Base-by-base conservation (phyloP, 1,140 invertebrate genomes). In the Zaprionus ghesquierei region DNA sequence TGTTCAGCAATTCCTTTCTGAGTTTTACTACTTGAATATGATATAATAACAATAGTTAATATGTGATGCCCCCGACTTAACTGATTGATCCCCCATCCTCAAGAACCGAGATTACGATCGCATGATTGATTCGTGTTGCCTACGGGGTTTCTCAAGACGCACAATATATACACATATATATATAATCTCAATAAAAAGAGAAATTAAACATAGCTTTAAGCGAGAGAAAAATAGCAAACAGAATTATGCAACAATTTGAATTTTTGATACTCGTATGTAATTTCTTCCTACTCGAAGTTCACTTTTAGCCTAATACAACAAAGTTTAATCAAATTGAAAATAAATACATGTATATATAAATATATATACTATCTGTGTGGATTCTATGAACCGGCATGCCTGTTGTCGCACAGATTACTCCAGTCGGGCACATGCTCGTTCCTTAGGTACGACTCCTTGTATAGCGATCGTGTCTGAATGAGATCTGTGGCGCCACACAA, bases 401-500 rank as follows among this genome's bases (percentile, higher is more conserved):
- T 90, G 76, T 95, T 95, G 89, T 96, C 95, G 61, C 94, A 93
- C 50, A 97, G 93, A 93, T 94, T 95, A n/a, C 94, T 93, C 97
- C 97, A 98, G 92, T 98, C 97, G 10, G 96, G 96, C 60, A 98
- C 93, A 59, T 94, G 92, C 31, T 94, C 94, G 59, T 93, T 92
- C 81, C 95, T 95, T 18, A 95, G 90, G 92, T 96, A 98, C 64
- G 93, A 92, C 81, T 98, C 97, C 81, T 95, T 95, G 0, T 95
- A 94, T 18, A 98, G 80, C 4, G 95, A 96, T 44, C 96, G 93
- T 53, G 94, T 94, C 53, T 94, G 94, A 12, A 97, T 93, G 22
- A 96, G 94, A 92, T 98, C 97, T 6, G 97, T 95, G 8, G 95
- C 95, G 5, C 96, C 96, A 91, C 97, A 96, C 70, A 98, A 94